Base-by-base conservation (phyloP, 2,797 vertebrate species). In the Erethizon dorsatum region DNA sequence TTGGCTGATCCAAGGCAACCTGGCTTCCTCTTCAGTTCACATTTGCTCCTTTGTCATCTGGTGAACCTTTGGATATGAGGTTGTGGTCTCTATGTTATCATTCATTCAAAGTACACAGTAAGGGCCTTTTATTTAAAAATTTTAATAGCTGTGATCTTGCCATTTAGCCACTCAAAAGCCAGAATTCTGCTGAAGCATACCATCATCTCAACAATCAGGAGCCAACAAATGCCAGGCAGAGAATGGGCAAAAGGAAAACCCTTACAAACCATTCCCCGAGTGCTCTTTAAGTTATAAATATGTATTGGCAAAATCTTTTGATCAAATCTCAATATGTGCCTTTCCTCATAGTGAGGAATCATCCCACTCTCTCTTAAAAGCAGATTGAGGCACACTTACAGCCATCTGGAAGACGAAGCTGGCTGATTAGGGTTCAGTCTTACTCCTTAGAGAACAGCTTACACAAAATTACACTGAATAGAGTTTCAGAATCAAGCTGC, bases 401-500 rank as follows among this genome's bases (percentile, higher is more conserved):
- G 95, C 97, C 98, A 98, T 98, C 98, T 98, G 98, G 98, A 97
- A 98, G 97, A 98, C 92, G 97, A 97, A 75, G 83, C 88, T 86
- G 95, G 98, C 97, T 98, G 98, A 98, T 98, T 98, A 97, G 98
- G 97, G 97, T 97, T 98, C 97, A 98, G 89, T 97, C 96, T 98
- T 93, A 95, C 96, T 98, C 90, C 97, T 98, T 96, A 97, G 97
- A 98, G 97, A 97, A 91, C 88, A 97, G 94, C 77, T 98, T 98
- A 94, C 83, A 97, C 92, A 92, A 97, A 98, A 98, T 98, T 97
- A 97, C 97, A 97, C 97, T 97, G 98, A 98, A 96, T 98, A 97
- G 98, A 86, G 88, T 93, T 96, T 97, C 92, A 45, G 97, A 98
- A 97, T 97, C 96, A 97, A 97, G 97, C 97, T 91, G 95, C 95